Evolutionary conservation across 2,113 vertebrate species (phyloP).

Genomic region (Prionailurus bengalensis): DNA sequence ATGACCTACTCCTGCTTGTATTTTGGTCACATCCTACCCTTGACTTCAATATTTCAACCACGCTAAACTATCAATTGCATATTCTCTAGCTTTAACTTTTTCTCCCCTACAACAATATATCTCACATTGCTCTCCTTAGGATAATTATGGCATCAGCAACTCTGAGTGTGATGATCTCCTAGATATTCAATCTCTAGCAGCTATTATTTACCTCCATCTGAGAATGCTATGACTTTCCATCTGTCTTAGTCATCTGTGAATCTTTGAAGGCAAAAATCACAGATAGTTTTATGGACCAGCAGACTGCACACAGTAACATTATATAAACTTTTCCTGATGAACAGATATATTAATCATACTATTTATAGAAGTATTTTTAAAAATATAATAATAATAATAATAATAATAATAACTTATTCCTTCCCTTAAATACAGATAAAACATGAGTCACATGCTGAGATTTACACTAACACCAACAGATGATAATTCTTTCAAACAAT

Average conservation of each 20-base stretch:
- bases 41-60: not conserved
- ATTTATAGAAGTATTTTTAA: not conserved
- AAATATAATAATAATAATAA: not conserved
- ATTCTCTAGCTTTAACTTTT: not conserved
- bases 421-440: not conserved
- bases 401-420: not conserved
- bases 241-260: not conserved
- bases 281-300: not conserved
- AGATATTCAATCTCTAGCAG: not conserved
- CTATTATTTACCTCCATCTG: not conserved
- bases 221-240: not conserved
- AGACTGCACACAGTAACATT: not conserved
- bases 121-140: rapidly evolving
- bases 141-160: not conserved
- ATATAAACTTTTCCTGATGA: not conserved
- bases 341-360: not conserved
- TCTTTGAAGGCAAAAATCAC: not conserved
- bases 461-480: not conserved
- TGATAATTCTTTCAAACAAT: not conserved
- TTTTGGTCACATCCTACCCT: not conserved
- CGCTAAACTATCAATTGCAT: not conserved
- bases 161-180: not conserved
- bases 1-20: not conserved
- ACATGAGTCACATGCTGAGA: not conserved
- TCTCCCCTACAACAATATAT: not conserved